Evolutionary conservation across 2,888 invertebrate species (phyloP).

Genomic region (Desoria tigrina): DNA sequence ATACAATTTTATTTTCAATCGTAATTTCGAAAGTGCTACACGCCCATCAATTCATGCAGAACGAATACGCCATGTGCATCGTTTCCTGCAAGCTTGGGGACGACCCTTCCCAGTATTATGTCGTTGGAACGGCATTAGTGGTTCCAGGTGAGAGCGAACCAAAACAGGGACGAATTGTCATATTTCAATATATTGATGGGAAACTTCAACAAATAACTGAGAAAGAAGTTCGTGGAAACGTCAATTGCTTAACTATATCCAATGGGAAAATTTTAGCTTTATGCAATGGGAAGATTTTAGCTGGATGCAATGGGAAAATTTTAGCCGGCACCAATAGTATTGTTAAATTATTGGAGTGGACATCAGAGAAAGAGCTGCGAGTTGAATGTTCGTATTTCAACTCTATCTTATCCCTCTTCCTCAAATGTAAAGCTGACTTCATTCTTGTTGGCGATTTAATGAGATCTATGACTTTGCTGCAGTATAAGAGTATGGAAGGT

Average conservation of each 20-base stretch:
- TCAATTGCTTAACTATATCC: slow-evolving; percentile 89
- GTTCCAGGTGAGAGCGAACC: slow-evolving; percentile 96
- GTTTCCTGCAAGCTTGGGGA: slow-evolving; percentile 88
- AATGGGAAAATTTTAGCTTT: too few species aligned
- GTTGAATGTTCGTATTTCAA: slow-evolving; percentile 97
- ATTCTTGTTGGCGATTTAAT: slow-evolving; percentile 96
- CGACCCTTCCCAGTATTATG: slow-evolving; percentile 86
- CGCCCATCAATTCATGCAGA: slow-evolving; percentile 86
- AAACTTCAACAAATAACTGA: slow-evolving; percentile 84
- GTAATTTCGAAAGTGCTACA: slow-evolving; percentile 74
- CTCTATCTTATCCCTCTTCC: slow-evolving; percentile 88
- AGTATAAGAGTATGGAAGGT: slow-evolving; percentile 96
- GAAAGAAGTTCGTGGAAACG: slow-evolving; percentile 94
- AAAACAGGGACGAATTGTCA: slow-evolving; percentile 82
- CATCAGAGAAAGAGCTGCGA: slow-evolving; percentile 89
- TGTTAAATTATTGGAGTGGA: slow-evolving; percentile 96
- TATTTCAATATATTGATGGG: slow-evolving; percentile 83
- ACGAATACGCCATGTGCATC: slow-evolving; percentile 87
- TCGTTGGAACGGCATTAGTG: slow-evolving; percentile 91
- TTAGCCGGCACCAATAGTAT: slow-evolving; percentile 95
- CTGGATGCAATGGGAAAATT: slow-evolving; percentile 94
- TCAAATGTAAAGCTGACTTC: slow-evolving; percentile 97
- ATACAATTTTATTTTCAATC: background rate
- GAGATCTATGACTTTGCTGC: slow-evolving; percentile 90
- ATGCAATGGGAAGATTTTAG: too few species aligned